Percentiles rank a stretch among this genome's conserved stretches.
phyloP scores from a whole-genome alignment of 2,113 vertebrate species.

The Cnemophilus loriae region DNA sequence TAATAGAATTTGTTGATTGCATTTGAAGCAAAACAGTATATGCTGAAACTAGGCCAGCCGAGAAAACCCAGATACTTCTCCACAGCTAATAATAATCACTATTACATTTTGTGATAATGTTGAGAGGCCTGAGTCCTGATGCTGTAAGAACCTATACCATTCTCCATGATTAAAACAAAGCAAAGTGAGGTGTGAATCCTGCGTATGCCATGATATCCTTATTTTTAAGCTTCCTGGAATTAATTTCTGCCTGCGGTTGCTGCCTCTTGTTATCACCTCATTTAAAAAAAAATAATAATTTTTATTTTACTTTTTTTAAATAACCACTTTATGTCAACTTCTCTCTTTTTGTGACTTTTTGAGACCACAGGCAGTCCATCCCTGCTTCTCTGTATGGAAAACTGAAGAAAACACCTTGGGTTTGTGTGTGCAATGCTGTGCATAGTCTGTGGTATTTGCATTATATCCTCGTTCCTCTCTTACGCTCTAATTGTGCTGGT shows the following conservation, averaged over 20 bases:
- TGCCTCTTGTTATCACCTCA: not conserved
- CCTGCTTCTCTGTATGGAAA: not conserved
- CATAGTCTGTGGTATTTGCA: not conserved
- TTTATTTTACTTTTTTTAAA: not conserved
- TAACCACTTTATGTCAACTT: not conserved
- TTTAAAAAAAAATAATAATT: not conserved
- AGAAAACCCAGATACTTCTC: constrained; percentile 9
- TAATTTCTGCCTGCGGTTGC: not conserved
- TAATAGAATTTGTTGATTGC: constrained; percentile 43
- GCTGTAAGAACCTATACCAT: not conserved
- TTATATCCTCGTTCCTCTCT: not conserved
- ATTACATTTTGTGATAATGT: not conserved
- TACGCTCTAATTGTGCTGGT: not conserved
- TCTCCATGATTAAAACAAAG: not conserved
- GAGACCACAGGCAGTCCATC: not conserved
- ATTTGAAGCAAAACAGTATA: not conserved
- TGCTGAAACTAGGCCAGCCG: constrained; percentile 35
- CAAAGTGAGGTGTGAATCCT: not conserved
- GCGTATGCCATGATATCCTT: not conserved
- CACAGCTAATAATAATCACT: not conserved
- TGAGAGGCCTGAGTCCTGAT: not conserved
- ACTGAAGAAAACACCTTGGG: not conserved
- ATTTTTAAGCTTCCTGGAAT: not conserved
- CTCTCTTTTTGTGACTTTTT: not conserved
- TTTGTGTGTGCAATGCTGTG: not conserved